A percentile compares a stretch with the other conserved stretches of the same genome.
These are phyloP conservation scores for Florisuga fusca DNA, from an alignment of 2,797 vertebrate species.

Conservation along the genomic window DNA sequence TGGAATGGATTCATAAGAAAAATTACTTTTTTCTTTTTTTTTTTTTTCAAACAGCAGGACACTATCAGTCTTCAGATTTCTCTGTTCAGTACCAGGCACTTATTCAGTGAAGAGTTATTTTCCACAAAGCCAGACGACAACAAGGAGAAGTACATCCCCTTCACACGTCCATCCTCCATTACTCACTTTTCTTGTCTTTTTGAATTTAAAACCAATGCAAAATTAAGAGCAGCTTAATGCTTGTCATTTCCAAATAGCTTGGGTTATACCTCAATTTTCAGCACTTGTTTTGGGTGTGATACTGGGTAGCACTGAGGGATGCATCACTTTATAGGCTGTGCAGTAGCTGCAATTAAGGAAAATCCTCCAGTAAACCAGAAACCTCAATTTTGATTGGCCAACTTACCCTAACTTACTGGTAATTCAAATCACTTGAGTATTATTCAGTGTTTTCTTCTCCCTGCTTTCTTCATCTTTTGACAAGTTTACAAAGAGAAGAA, in stretches of 20 bases:
- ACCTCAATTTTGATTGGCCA: constrained; percentile 33
- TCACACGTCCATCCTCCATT: neutral
- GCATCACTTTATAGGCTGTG: neutral
- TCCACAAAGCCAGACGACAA: neutral
- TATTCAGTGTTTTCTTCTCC: constrained; percentile 50
- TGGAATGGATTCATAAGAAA: neutral
- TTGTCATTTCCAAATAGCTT: constrained; percentile 8
- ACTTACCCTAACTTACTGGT: constrained; percentile 9
- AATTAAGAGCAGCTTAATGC: neutral
- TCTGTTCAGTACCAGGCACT: neutral
- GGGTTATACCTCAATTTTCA: constrained; percentile 32
- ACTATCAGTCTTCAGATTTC: neutral
- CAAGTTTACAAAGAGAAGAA: constrained; percentile 73
- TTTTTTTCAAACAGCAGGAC: neutral
- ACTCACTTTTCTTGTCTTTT: neutral
- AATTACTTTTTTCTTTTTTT: neutral
- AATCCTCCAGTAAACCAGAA: constrained; percentile 10
- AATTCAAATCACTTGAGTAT: constrained; percentile 32
- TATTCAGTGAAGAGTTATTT: neutral
- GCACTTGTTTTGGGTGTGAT: neutral
- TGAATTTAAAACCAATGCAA: neutral
- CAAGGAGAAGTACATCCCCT: neutral
- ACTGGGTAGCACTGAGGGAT: neutral
- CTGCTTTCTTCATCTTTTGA: constrained; percentile 72
- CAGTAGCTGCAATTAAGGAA: neutral